These are phyloP conservation scores for Gasteruption jaculator DNA, from an alignment of 2,888 invertebrate genomes.

Conservation along the genomic window DNA sequence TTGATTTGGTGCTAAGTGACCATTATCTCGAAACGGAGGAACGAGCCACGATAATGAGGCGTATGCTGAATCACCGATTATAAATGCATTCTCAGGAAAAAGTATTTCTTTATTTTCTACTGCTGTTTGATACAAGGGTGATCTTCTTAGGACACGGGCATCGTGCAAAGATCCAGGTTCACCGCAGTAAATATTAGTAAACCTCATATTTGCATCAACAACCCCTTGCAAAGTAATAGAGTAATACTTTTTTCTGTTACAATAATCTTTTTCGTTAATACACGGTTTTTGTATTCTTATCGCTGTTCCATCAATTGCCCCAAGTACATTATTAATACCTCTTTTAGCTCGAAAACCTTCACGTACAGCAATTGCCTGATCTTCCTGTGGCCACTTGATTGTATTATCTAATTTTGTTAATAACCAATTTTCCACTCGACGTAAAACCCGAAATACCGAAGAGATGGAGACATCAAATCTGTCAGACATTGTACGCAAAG, in stretches of 20 bases:
- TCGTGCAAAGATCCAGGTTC: slow-evolving; percentile 19
- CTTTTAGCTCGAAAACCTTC: slow-evolving; percentile 14
- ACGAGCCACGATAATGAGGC: slow-evolving; percentile 22
- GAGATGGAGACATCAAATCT: slow-evolving; percentile 17
- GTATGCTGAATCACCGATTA: slow-evolving; percentile 26
- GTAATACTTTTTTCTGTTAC: slow-evolving; percentile 13
- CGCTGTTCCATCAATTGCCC: no score
- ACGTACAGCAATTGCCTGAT: slow-evolving; percentile 4
- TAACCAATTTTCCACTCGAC: slow-evolving; percentile 13
- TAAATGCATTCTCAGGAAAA: slow-evolving; percentile 19
- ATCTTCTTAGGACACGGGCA: slow-evolving; percentile 26
- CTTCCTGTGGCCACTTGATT: slow-evolving; percentile 15
- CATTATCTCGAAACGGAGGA: slow-evolving; percentile 6
- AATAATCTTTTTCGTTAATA: slow-evolving; percentile 11
- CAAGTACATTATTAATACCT: slow-evolving; percentile 10
- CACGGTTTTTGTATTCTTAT: slow-evolving; percentile 11
- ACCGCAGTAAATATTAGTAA: no score
- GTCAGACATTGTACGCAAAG: slow-evolving; percentile 14
- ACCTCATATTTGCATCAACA: slow-evolving; percentile 14
- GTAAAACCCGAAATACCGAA: slow-evolving; percentile 15
- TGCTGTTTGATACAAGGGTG: slow-evolving; percentile 15
- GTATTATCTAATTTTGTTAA: slow-evolving; percentile 15
- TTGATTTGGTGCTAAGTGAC: slow-evolving; percentile 14
- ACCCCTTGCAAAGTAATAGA: slow-evolving; percentile 15
- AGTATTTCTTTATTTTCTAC: slow-evolving; percentile 10